Conservation (phyloP, 2,113 vertebrate genomes). For the Corynorhinus townsendii region DNA sequence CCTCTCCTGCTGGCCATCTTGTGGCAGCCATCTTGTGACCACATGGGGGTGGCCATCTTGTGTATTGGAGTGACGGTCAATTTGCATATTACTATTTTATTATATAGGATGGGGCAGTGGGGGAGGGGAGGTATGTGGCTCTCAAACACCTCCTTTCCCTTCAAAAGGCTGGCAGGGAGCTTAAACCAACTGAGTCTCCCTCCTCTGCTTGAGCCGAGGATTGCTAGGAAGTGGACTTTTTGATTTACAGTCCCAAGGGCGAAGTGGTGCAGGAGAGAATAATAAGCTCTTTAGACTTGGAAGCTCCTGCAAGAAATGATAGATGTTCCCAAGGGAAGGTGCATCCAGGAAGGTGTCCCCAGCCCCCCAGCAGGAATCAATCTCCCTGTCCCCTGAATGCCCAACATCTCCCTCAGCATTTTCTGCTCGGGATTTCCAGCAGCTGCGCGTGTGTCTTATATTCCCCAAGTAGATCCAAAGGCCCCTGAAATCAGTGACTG, state of each 20-base stretch:
- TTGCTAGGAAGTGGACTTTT: constrained; percentile 34
- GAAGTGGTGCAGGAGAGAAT: constrained; percentile 3
- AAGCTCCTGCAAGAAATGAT: constrained; percentile 54
- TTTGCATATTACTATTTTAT: too few species aligned
- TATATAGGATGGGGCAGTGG: too few species aligned
- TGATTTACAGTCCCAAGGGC: constrained; percentile 58
- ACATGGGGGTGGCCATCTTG: too few species aligned
- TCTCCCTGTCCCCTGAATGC: not conserved
- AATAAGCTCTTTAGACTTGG: constrained; percentile 59
- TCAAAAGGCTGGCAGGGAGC: not conserved
- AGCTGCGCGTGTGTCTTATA: not conserved
- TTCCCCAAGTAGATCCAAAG: not conserved
- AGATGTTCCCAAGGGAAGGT: constrained; percentile 44
- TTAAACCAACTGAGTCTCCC: constrained; percentile 1
- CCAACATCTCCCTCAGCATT: not conserved
- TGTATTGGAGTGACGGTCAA: too few species aligned
- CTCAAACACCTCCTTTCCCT: not conserved
- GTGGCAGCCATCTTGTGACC: too few species aligned
- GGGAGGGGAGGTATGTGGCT: not conserved
- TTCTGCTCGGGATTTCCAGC: not conserved
- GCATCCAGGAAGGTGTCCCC: constrained; percentile 11
- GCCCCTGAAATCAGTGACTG: not conserved
- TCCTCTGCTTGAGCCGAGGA: not conserved
- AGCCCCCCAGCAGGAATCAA: constrained; percentile 21
- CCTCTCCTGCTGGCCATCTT: too few species aligned